Percentiles rank a stretch among this genome's conserved stretches.
phyloP scores from a whole-genome alignment of 2,797 vertebrate species.

The Myotis vivesi region DNA sequence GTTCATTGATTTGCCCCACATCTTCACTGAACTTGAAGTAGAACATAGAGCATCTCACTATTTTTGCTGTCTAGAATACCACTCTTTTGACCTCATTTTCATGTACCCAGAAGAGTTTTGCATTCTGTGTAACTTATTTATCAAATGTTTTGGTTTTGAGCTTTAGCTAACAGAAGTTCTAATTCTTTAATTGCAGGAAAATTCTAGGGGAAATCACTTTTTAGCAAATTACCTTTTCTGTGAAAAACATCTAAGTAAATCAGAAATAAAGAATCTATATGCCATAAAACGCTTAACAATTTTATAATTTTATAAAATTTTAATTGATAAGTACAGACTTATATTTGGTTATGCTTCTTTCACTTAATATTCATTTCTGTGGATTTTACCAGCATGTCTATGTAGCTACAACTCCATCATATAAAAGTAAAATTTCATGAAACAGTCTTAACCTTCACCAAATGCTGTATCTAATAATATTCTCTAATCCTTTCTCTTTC shows the following conservation, averaged over 20 bases:
- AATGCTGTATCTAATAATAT: not conserved
- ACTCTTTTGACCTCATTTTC: not conserved
- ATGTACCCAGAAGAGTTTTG: not conserved
- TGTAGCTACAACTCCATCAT: not conserved
- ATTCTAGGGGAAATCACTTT: not conserved
- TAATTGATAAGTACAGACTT: not conserved
- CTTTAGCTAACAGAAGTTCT: not conserved
- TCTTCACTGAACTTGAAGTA: not conserved
- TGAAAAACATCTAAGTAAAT: conserved; percentile 7
- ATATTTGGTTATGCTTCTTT: conserved; percentile 7
- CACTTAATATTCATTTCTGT: not conserved
- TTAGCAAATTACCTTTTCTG: not conserved
- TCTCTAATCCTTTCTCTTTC: not conserved
- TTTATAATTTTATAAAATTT: not conserved
- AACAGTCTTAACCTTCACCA: not conserved
- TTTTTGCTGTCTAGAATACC: not conserved
- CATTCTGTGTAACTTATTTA: not conserved
- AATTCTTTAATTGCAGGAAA: not conserved
- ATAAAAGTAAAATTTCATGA: not conserved
- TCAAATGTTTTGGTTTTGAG: not conserved
- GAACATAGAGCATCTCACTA: not conserved
- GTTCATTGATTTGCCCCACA: not conserved
- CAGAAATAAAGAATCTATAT: not conserved
- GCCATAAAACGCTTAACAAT: not conserved
- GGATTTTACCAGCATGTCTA: not conserved